Evolutionary conservation across 2,797 vertebrate species (phyloP).

Genomic region (Girardinus metallicus): DNA sequence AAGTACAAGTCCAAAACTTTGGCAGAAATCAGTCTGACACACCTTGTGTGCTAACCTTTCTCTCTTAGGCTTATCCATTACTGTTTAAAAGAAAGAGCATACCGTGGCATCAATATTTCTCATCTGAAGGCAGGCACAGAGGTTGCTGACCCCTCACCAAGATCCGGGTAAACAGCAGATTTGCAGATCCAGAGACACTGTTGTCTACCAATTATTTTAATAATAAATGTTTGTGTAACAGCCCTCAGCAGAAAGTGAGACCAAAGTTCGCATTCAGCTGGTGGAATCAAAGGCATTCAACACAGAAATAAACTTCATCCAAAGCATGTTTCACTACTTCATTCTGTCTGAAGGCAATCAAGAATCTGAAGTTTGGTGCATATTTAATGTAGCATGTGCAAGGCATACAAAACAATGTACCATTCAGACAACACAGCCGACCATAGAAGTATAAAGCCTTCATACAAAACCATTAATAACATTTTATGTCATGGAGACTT

Average conservation of each 20-base stretch:
- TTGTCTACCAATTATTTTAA: not conserved
- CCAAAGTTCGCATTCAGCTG: constrained; percentile 13
- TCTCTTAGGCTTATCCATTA: constrained; percentile 69
- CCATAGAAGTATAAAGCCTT: not conserved
- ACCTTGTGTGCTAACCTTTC: not conserved
- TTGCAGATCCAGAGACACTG: constrained; percentile 2
- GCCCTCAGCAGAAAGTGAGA: constrained; percentile 17
- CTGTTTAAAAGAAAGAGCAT: constrained; percentile 58
- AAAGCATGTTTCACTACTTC: not conserved
- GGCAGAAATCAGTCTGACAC: not conserved
- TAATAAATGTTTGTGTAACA: constrained; percentile 3
- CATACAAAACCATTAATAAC: not conserved
- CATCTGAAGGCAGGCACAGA: constrained; percentile 23
- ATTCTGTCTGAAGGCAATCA: not conserved
- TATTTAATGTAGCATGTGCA: not conserved
- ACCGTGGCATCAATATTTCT: constrained; percentile 44
- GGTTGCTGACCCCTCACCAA: not conserved
- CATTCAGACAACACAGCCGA: not conserved
- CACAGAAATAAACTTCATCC: constrained; percentile 7
- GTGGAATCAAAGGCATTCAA: constrained; percentile 2
- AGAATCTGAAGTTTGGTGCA: not conserved
- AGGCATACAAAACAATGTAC: not conserved
- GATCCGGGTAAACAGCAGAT: constrained; percentile 13
- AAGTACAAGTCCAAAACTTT: not conserved
- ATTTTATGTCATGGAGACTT: not conserved